A percentile compares a stretch with the other conserved stretches of the same genome.
Evolutionary conservation across 2,113 vertebrate species (phyloP).

Genomic region (Trogon surrucura): DNA sequence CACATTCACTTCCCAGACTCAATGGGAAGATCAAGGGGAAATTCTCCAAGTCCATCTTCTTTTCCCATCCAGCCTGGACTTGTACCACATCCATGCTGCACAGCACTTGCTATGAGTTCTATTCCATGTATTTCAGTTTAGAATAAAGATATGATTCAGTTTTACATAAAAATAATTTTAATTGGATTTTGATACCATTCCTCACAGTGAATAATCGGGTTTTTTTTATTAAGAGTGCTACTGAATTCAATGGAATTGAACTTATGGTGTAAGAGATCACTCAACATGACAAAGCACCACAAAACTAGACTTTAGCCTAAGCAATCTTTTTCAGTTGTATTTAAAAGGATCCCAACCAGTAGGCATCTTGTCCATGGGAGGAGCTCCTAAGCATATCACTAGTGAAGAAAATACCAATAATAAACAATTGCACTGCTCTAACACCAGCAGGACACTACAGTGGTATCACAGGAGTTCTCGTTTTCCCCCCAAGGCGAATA

Average conservation of each 20-base stretch:
- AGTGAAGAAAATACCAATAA: background rate
- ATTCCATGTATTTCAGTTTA: background rate
- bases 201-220: background rate
- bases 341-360: background rate
- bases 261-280: background rate
- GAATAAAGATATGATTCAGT: background rate
- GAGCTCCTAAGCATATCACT: background rate
- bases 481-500: background rate
- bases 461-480: background rate
- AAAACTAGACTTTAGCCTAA: background rate
- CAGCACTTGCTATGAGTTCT: background rate
- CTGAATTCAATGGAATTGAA: background rate
- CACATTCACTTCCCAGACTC: background rate
- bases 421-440: background rate
- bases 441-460: background rate
- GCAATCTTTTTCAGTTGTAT: background rate
- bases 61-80: background rate
- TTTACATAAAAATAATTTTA: background rate
- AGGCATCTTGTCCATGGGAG: background rate
- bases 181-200: background rate
- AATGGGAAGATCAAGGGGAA: background rate
- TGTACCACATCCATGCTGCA: background rate
- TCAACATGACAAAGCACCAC: background rate
- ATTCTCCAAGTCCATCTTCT: background rate
- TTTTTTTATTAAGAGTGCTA: background rate